Conservation (phyloP, 2,888 invertebrate species). For the Leucania comma region DNA sequence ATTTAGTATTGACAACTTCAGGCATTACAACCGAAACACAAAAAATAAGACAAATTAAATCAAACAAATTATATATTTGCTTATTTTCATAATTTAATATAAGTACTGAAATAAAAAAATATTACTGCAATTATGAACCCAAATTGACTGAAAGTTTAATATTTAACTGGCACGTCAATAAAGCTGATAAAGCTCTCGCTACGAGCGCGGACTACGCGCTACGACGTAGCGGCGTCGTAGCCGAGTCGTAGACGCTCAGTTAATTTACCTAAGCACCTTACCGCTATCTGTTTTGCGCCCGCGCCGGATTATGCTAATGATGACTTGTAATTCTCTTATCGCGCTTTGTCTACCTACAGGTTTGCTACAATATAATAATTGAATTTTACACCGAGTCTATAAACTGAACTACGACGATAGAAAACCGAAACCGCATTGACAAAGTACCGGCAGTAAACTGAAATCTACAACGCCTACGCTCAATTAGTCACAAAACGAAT, state of each 20-base stretch:
- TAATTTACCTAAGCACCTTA: conserved; percentile 90
- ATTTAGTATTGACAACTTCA: conserved; percentile 37
- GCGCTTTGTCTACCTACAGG: conserved; percentile 83
- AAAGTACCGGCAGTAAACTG: conserved; percentile 71
- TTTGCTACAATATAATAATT: conserved; percentile 71
- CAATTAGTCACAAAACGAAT: conserved; percentile 91
- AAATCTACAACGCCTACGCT: conserved; percentile 85
- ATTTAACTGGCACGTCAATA: conserved; percentile 67
- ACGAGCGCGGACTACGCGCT: conserved; percentile 68
- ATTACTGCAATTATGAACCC: conserved; percentile 30
- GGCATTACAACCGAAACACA: background rate
- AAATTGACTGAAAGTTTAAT: conserved; percentile 45
- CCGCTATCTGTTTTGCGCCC: conserved; percentile 87
- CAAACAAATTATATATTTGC: background rate
- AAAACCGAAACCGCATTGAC: conserved; percentile 51
- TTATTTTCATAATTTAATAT: background rate
- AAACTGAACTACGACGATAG: conserved; percentile 15
- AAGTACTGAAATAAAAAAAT: conserved; percentile 32
- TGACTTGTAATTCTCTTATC: conserved; percentile 88
- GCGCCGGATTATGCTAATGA: conserved; percentile 88
- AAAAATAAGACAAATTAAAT: background rate
- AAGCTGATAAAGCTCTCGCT: conserved; percentile 70
- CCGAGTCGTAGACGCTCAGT: conserved; percentile 74
- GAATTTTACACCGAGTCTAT: conserved; percentile 48
- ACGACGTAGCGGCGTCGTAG: conserved; percentile 68